Evolutionary conservation across 2,113 vertebrate genomes (phyloP).

Genomic region (Paramisgurnus dabryanus): DNA sequence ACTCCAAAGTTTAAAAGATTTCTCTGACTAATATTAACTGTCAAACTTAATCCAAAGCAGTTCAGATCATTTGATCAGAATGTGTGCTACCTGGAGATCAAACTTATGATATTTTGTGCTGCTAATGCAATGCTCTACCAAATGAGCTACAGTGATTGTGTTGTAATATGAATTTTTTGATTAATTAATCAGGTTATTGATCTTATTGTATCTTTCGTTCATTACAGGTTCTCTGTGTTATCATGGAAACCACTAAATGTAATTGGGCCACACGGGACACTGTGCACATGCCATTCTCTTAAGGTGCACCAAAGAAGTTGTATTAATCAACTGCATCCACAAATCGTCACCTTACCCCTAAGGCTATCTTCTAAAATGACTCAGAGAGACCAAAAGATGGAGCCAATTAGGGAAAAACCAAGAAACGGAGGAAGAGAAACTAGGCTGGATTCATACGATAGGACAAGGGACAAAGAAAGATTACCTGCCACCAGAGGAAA

Average conservation of each 20-base stretch:
- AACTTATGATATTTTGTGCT: too few species aligned
- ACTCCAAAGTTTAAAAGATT: not conserved
- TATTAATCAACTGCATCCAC: slow-evolving; percentile 61
- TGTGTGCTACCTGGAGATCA: too few species aligned
- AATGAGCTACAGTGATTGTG: not conserved
- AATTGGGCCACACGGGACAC: slow-evolving; percentile 62
- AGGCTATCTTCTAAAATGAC: slow-evolving; percentile 49
- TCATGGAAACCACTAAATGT: slow-evolving; percentile 71
- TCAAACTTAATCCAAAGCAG: too few species aligned
- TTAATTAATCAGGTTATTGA: not conserved
- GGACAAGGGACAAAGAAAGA: slow-evolving; percentile 48
- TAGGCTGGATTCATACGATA: slow-evolving; percentile 45
- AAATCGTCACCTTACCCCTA: slow-evolving; percentile 64
- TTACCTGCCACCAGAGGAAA: slow-evolving; percentile 33
- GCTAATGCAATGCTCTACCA: too few species aligned
- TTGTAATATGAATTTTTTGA: not conserved
- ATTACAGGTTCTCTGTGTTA: slow-evolving; percentile 67
- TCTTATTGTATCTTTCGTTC: not conserved
- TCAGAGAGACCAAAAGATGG: slow-evolving; percentile 55
- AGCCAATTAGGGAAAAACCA: slow-evolving; percentile 57
- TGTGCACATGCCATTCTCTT: slow-evolving; percentile 51
- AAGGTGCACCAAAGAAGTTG: slow-evolving; percentile 60
- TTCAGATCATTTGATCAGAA: too few species aligned
- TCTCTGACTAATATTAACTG: too few species aligned
- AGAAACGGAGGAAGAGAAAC: slow-evolving; percentile 50